Conservation (phyloP, 2,113 vertebrate genomes). For the Psittacula cyanocephala region DNA sequence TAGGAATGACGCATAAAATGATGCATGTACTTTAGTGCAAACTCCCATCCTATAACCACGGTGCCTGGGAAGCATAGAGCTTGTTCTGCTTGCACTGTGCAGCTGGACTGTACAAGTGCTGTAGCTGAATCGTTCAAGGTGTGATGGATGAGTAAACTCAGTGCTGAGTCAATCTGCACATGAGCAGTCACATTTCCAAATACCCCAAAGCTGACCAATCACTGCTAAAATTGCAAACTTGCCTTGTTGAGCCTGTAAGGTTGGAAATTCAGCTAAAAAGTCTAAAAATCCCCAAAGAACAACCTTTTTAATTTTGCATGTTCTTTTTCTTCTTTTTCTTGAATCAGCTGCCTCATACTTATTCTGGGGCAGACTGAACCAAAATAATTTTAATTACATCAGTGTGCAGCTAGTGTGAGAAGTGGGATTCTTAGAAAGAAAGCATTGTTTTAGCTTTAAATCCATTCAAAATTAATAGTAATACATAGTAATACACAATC, state of each 20-base stretch:
- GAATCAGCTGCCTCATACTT: neutral
- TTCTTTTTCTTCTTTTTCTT: neutral
- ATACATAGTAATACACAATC: neutral
- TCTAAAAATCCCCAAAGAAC: neutral
- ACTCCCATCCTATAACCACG: neutral
- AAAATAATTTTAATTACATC: neutral
- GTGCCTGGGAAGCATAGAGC: neutral
- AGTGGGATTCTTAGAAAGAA: neutral
- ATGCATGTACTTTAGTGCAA: neutral
- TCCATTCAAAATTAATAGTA: neutral
- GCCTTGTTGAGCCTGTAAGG: neutral
- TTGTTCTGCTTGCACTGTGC: neutral
- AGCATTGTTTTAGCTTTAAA: neutral
- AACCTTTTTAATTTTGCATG: neutral
- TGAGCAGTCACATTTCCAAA: neutral
- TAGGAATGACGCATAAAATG: neutral
- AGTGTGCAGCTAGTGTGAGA: neutral
- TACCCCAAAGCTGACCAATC: neutral
- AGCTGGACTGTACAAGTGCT: neutral
- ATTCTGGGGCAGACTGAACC: neutral
- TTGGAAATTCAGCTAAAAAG: neutral
- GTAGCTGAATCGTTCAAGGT: neutral
- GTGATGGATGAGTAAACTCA: neutral
- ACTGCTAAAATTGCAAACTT: neutral
- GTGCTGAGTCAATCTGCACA: neutral